These are phyloP conservation scores for Amia ocellicauda DNA, from an alignment of 2,113 vertebrate genomes.

Conservation along the genomic window DNA sequence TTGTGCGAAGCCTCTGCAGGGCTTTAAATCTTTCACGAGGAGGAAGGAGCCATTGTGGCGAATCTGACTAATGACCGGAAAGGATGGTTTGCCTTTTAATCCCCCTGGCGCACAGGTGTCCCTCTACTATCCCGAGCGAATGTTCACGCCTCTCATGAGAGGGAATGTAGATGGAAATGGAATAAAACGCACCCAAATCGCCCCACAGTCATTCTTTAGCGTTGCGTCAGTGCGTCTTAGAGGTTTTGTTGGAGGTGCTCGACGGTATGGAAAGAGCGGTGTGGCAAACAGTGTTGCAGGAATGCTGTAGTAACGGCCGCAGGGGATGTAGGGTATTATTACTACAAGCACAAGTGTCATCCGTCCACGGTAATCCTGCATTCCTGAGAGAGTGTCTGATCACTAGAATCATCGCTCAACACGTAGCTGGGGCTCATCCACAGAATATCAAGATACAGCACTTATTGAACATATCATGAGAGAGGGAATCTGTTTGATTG, in stretches of 20 bases:
- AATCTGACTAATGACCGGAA: slow-evolving; percentile 27
- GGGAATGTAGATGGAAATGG: not conserved
- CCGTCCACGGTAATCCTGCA: slow-evolving; percentile 5
- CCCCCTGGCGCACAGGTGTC: slow-evolving; percentile 19
- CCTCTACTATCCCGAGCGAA: too few species aligned
- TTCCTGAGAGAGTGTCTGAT: slow-evolving; percentile 15
- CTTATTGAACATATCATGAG: too few species aligned
- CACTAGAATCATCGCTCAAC: not conserved
- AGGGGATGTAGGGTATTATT: slow-evolving; percentile 3
- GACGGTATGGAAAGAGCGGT: not conserved
- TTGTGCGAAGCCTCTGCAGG: slow-evolving; percentile 17
- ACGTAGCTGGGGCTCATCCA: not conserved
- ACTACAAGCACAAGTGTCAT: slow-evolving; percentile 6
- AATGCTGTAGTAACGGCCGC: slow-evolving; percentile 8
- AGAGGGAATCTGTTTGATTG: too few species aligned
- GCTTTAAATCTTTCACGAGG: slow-evolving; percentile 26
- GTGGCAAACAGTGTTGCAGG: not conserved
- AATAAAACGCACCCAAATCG: not conserved
- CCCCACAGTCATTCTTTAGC: not conserved
- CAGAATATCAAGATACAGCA: too few species aligned
- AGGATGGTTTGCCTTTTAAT: slow-evolving; percentile 6
- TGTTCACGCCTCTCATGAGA: not conserved
- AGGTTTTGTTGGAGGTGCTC: not conserved
- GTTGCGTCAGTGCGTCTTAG: not conserved
- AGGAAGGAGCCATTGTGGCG: slow-evolving; percentile 15